phyloP scores from a whole-genome alignment of 2,888 invertebrate species.

The Cheilosia pagana region DNA sequence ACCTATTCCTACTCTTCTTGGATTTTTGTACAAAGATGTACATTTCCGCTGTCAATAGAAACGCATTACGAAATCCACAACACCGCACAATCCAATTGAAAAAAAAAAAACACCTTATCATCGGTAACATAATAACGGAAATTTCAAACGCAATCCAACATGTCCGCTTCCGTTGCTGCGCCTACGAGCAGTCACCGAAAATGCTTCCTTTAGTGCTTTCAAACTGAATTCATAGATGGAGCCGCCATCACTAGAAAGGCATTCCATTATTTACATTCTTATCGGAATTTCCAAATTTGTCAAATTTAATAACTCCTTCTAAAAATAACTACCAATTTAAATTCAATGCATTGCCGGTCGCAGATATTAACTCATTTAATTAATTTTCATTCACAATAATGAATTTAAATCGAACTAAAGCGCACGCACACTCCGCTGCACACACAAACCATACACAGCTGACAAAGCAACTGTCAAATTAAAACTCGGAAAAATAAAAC shows the following conservation, averaged over 20 bases:
- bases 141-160: neutral
- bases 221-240: conserved; percentile 18
- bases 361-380: neutral
- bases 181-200: neutral
- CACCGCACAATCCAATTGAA: neutral
- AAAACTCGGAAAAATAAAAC: conserved; percentile 5
- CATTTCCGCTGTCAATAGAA: too few relatives aligned
- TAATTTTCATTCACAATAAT: conserved; percentile 4
- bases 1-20: too few relatives aligned
- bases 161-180: conserved; percentile 4
- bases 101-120: neutral
- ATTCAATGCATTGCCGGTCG: too few relatives aligned
- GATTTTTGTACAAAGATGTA: too few relatives aligned
- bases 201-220: neutral
- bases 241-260: neutral
- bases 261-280: neutral
- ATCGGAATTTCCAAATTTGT: neutral
- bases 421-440: conserved; percentile 51
- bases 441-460: conserved; percentile 45
- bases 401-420: neutral
- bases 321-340: too few relatives aligned
- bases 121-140: neutral
- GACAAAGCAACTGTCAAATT: conserved; percentile 62
- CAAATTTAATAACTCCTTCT: neutral
- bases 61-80: too few relatives aligned